Conservation (phyloP, 2,797 vertebrate genomes). For the Sebastiscus tertius region DNA sequence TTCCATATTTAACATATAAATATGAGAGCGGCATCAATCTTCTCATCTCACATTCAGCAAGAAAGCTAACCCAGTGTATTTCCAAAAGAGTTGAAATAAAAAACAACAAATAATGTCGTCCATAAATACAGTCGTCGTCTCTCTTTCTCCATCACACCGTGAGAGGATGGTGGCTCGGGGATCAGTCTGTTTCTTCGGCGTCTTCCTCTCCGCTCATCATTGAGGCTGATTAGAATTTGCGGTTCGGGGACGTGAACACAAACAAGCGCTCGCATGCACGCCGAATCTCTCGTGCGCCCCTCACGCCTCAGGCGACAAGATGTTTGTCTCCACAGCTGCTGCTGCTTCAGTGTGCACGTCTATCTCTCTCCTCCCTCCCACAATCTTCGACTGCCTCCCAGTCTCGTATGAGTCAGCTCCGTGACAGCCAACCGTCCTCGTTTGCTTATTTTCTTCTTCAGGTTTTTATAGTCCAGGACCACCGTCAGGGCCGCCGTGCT, state of each 20-base stretch:
- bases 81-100: background rate
- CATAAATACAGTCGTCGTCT: slow-evolving; percentile 5
- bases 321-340: slow-evolving; percentile 57
- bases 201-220: slow-evolving; percentile 35
- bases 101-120: background rate
- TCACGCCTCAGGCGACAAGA: slow-evolving; percentile 50
- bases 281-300: background rate
- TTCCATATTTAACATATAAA: background rate
- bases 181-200: slow-evolving; percentile 24
- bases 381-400: slow-evolving; percentile 20
- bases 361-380: background rate
- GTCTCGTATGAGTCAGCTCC: slow-evolving; percentile 33
- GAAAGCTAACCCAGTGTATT: background rate
- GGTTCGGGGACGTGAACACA: slow-evolving; percentile 21
- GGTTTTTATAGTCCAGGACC: slow-evolving; percentile 43
- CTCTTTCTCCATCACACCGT: slow-evolving; percentile 31
- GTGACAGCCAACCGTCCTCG: slow-evolving; percentile 58
- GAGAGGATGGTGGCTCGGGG: slow-evolving; percentile 28
- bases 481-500: slow-evolving; percentile 19
- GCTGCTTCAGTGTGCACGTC: slow-evolving; percentile 20
- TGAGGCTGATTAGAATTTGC: slow-evolving; percentile 54
- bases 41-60: background rate
- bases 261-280: slow-evolving; percentile 17
- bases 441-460: background rate
- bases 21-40: background rate